Evolutionary conservation across 2,113 vertebrate species (phyloP).

Genomic region (Amia ocellicauda): DNA sequence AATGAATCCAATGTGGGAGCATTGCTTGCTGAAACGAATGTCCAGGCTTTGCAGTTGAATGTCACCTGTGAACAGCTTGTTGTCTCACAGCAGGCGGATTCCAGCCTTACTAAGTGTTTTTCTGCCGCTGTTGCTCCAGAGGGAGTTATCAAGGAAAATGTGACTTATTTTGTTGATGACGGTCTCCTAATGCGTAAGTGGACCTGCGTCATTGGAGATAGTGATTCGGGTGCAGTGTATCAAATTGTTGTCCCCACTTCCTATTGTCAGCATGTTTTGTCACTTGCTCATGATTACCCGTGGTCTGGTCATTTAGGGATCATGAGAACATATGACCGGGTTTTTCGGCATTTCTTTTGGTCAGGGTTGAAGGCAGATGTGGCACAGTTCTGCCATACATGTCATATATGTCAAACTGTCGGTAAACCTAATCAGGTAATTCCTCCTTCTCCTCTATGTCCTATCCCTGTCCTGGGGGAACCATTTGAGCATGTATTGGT

Average conservation of each 20-base stretch:
- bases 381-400: too few relatives aligned
- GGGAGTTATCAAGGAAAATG: background rate
- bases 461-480: constrained; percentile 6
- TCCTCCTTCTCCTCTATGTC: too few relatives aligned
- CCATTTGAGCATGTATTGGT: constrained; percentile 15
- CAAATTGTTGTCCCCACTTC: constrained; percentile 6
- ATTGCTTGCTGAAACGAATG: background rate
- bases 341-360: too few relatives aligned
- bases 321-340: constrained; percentile 18
- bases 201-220: background rate
- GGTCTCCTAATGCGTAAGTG: constrained; percentile 19
- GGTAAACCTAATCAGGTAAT: too few relatives aligned
- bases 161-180: constrained; percentile 12
- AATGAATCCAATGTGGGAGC: background rate
- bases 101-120: background rate
- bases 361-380: background rate
- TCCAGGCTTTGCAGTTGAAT: background rate
- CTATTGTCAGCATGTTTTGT: too few relatives aligned
- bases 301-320: constrained; percentile 18
- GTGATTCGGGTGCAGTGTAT: background rate
- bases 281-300: too few relatives aligned
- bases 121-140: background rate
- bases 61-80: background rate
- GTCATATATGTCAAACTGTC: too few relatives aligned
- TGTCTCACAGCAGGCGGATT: background rate